A percentile compares a stretch with the other conserved stretches of the same genome.
phyloP scores from a whole-genome alignment of 1,140 invertebrate species.

The Anoplophora glabripennis region DNA sequence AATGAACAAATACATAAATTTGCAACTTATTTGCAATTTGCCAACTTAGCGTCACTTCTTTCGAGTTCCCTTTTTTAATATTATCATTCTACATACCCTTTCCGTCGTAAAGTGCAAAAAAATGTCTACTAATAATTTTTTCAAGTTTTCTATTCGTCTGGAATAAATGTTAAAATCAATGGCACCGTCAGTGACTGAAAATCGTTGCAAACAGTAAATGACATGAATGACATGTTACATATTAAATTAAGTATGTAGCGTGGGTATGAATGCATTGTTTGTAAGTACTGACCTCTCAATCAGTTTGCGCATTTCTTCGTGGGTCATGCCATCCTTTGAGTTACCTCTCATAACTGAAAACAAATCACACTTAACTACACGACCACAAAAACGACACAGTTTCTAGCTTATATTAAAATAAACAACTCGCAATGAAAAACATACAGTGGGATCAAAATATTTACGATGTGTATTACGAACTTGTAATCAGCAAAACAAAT shows the following conservation, averaged over 20 bases:
- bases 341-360: conserved; percentile 71
- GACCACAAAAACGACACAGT: conserved; percentile 48
- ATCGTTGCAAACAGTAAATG: neutral
- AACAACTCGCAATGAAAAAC: conserved; percentile 11
- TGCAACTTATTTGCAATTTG: too few species aligned
- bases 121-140: too few species aligned
- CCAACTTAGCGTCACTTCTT: too few species aligned
- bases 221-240: neutral
- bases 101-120: too few species aligned
- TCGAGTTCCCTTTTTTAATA: too few species aligned
- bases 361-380: conserved; percentile 54
- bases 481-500: neutral
- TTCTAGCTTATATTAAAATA: conserved; percentile 33
- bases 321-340: conserved; percentile 85
- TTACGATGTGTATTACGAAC: too few species aligned
- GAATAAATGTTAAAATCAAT: too few species aligned
- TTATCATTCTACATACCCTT: too few species aligned
- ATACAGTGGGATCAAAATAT: neutral
- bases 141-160: too few species aligned
- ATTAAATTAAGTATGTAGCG: neutral
- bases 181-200: neutral
- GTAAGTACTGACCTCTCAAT: conserved; percentile 84
- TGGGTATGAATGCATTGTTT: neutral
- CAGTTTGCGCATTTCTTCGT: conserved; percentile 92
- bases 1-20: too few species aligned